Evolutionary conservation across 2,888 invertebrate species (phyloP), one percentile per base, ranked within the genome.

Genomic region (Cephonodes hylas): DNA sequence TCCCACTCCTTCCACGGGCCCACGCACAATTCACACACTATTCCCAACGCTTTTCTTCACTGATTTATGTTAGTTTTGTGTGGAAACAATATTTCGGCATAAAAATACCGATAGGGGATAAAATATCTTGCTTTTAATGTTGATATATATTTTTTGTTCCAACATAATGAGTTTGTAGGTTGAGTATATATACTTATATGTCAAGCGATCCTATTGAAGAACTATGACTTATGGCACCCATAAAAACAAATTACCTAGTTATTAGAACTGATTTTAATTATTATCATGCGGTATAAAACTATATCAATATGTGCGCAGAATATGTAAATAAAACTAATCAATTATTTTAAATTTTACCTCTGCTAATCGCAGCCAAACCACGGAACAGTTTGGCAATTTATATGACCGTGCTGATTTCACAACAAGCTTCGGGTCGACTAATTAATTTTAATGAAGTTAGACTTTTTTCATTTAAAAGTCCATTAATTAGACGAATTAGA

Each of bases 11-110:
- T n/a, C 44, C 45, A 46, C 45, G 7, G 27, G 18, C 53, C 53
- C 53, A 53, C 53, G 31, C 53, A 31, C 15, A 31, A 53, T 18
- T 8, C 15, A 23, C 15, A 23, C 23, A n/a, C 6, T n/a, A 13
- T 46, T 53, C 18, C 27, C 53, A 27, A 53, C 31, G 18, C 10
- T n/a, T 38, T 38, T n/a, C n/a, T 38, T 38, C 31, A 53, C 31
- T 53, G 53, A 53, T 53, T 53, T 53, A 53, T 53, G 18, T 53
- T 53, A 18, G 27, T n/a, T 46, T 31, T 53, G 27, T 31, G 18
- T 53, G 27, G 18, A 10, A 27, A 25, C 27, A 27, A 48, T 48
- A 25, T 27, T 15, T 15, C 27, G 27, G 6, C 10, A 27, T 18
- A 25, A 13, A 15, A 3, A 8, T n/a, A n/a, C n/a, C n/a, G n/a